Evolutionary conservation across 2,113 vertebrate species (phyloP).

Genomic region (Indri indri): DNA sequence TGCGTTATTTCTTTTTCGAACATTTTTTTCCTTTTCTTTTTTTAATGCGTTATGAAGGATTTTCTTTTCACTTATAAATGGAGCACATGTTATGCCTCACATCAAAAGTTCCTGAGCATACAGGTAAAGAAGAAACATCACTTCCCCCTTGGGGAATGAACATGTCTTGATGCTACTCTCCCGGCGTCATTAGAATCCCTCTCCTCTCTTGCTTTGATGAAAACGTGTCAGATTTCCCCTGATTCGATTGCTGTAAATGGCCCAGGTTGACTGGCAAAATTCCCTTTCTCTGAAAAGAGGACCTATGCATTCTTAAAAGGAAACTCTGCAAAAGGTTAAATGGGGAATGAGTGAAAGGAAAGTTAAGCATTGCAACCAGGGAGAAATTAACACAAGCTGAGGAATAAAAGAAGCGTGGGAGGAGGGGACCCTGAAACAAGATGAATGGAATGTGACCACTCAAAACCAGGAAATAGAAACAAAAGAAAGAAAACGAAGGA

Average conservation of each 20-base stretch:
- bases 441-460: too few relatives aligned
- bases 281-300: not conserved
- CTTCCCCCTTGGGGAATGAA: too few relatives aligned
- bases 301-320: not conserved
- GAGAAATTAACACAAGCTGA: not conserved
- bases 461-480: not conserved
- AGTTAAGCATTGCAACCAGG: not conserved
- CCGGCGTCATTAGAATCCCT: not conserved
- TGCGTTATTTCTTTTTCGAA: not conserved
- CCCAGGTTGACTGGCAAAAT: not conserved
- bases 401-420: not conserved
- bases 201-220: not conserved
- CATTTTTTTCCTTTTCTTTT: not conserved
- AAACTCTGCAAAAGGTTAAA: not conserved
- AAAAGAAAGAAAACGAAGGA: not conserved
- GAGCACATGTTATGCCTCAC: not conserved
- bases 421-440: not conserved
- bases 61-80: not conserved
- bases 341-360: not conserved
- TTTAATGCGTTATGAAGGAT: not conserved
- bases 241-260: not conserved
- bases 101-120: rapidly evolving
- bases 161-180: not conserved
- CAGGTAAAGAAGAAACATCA: rapidly evolving
- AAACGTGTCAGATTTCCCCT: not conserved